Base-by-base conservation (phyloP, 1,140 invertebrate genomes). In the Conus betulinus region DNA sequence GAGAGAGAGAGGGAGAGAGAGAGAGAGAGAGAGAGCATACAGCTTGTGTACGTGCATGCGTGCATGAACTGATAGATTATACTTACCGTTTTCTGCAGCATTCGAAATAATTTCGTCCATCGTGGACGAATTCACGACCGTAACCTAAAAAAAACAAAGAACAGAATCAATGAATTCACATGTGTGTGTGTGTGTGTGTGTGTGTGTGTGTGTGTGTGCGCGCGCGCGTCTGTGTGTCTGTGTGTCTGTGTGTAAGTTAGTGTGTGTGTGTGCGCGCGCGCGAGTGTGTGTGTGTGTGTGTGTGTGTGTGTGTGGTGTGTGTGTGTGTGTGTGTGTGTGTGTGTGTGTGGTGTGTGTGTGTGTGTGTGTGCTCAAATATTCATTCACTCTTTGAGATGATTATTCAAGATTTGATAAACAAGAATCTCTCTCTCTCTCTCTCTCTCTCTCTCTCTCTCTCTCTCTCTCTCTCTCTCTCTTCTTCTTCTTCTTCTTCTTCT, bases 141-240 rank as follows among this genome's bases (percentile, higher is more conserved):
- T 20, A 23, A 23, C 17, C 67, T 71, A 0, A 20, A 71, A 71
- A 23, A 71, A 13, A 71, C 6, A 71, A 71, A 11, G 8, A 71
- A 13, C 67, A 71, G 20, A 71, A 23, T 23, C 67, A 71, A 71
- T 7, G 20, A 6, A 71, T 23, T 20, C 6, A 20, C 20, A 7
- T 71, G 67, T 71, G 67, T 71, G 67, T 71, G 67, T 71, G 67
- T 71, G 67, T 71, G 15, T n/a, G 23, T 71, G 67, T 71, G 67
- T 71, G 67, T 71, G 67, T 71, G 67, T 71, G 67, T 71, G 67
- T 71, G 15, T 71, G 23, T 71, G 67, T 71, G 67, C 10, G 67
- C 10, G 23, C 4, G 67, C 4, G 67, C 4, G 67, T 23, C 3
- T 4, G 67, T 23, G 67, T 4, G 67, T 71, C 3, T 71, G 67